Conservation (phyloP, 2,888 invertebrate species). For the Chaetogeoica ovagalla region DNA sequence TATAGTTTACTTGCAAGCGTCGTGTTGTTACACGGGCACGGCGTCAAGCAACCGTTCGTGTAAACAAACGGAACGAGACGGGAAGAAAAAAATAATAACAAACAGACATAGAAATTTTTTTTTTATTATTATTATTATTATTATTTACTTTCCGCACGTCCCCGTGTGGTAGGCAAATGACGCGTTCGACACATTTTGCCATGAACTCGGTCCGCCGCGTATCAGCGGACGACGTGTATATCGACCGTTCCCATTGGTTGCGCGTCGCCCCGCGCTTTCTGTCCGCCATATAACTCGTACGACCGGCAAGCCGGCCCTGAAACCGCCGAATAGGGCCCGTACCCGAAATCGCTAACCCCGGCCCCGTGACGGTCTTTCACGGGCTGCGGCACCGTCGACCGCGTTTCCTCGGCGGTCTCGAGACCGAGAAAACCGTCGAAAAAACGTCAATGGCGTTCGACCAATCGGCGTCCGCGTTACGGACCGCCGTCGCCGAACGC, state of each 20-base stretch:
- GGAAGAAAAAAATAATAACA: constrained; percentile 27
- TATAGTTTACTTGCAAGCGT: constrained; percentile 45
- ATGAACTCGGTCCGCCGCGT: constrained; percentile 22
- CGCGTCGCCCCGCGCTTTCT: not conserved
- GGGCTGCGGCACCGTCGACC: not conserved
- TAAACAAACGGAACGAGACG: constrained; percentile 74
- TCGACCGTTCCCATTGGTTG: constrained; percentile 25
- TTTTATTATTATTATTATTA: constrained; percentile 40
- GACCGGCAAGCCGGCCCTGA: not conserved
- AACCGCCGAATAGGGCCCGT: not conserved
- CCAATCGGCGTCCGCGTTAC: constrained; percentile 10
- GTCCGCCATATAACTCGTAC: not conserved
- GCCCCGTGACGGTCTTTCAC: not conserved
- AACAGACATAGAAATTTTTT: not conserved
- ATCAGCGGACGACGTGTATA: not conserved
- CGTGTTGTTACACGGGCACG: constrained; percentile 24
- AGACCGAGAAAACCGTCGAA: too few species aligned
- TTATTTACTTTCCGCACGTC: not conserved
- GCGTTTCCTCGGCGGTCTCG: not conserved
- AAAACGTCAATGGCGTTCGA: not conserved
- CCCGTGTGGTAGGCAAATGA: constrained; percentile 62
- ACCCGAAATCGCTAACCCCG: too few species aligned
- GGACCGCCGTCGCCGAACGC: too few species aligned
- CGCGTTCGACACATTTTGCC: constrained; percentile 36
- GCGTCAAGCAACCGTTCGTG: constrained; percentile 61